A percentile compares a stretch with the other conserved stretches of the same genome.
These are phyloP conservation scores for Andrena bucephala DNA, from an alignment of 2,888 invertebrate species.

Conservation along the genomic window DNA sequence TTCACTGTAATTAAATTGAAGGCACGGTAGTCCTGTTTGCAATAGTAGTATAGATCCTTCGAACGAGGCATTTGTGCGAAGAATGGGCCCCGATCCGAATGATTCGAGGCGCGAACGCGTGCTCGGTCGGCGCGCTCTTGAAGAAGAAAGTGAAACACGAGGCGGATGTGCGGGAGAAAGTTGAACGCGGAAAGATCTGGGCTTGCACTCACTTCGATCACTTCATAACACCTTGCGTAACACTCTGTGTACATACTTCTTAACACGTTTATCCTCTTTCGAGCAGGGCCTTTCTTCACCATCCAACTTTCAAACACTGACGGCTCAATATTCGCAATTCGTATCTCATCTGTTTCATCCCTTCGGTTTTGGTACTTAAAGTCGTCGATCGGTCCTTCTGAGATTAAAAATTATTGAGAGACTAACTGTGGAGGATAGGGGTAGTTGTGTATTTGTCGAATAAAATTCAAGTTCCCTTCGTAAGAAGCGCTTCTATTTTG, in stretches of 20 bases:
- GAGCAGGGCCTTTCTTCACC: background rate
- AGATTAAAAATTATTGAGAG: background rate
- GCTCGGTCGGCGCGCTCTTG: background rate
- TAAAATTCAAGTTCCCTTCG: no score
- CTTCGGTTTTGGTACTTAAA: background rate
- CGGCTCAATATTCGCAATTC: no score
- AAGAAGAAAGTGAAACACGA: constrained; percentile 80
- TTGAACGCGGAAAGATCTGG: constrained; percentile 75
- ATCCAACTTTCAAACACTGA: constrained; percentile 17
- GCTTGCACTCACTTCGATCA: constrained; percentile 68
- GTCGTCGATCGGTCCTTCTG: background rate
- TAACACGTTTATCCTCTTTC: constrained; percentile 1
- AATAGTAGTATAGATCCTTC: no score
- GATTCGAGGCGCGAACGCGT: background rate
- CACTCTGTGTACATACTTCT: constrained; percentile 33
- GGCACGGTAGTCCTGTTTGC: no score
- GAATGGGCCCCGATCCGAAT: background rate
- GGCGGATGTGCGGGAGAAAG: constrained; percentile 79
- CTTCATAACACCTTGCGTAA: constrained; percentile 73
- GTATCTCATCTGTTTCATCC: background rate
- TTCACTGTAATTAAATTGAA: no score
- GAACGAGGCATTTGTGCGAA: no score
- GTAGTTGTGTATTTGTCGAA: no score
- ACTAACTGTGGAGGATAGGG: no score
- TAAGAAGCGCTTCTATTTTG: no score